Evolutionary conservation across 2,888 invertebrate genomes (phyloP), one percentile per base, ranked within the genome.

Genomic region (Sphaerophoria rueppellii): DNA sequence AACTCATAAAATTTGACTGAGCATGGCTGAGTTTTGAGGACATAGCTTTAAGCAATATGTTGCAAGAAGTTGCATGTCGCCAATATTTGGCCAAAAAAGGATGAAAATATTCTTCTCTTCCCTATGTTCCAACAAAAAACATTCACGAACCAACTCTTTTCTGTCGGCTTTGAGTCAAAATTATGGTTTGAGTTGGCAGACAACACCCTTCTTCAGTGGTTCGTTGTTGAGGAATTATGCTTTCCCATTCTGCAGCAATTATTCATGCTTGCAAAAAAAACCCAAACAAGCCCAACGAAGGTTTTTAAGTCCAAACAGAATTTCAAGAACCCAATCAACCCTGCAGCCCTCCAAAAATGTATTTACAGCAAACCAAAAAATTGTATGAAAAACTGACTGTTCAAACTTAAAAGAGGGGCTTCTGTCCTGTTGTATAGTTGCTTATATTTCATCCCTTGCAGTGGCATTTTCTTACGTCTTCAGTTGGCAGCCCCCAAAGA

Each of bases 51-150:
- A 54, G 24, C 24, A 73, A 48, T 79, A 76, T 81, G 80, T 69
- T 24, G 58, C 72, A 81, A 65, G 70, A 73, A 73, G 77, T 77
- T 24, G 80, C 76, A 85, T 77, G 85, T 77, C 70, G 54, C 80
- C 76, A 81, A 81, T 73, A 63, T 76, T 61, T 40, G 69, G 69
- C 24, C n/a, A n/a, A n/a, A 71, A 65, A 63, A 63, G 69, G 67
- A 79, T 34, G 9, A 61, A 55, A 24, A 24, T 24, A 24, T 24
- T 24, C 24, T 24, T 24, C 24, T 24, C 24, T 24, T 24, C 24
- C 24, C 24, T 24, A 24, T 24, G 24, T 24, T 24, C 24, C 24
- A 24, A 24, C 24, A 40, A 40, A 40, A 40, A 40, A 1, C 6
- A 40, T 9, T 40, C 40, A 40, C 9, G 40, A 40, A 40, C 50